Conservation (phyloP, 2,797 vertebrate genomes). For the Craterocephalus amniculus region DNA sequence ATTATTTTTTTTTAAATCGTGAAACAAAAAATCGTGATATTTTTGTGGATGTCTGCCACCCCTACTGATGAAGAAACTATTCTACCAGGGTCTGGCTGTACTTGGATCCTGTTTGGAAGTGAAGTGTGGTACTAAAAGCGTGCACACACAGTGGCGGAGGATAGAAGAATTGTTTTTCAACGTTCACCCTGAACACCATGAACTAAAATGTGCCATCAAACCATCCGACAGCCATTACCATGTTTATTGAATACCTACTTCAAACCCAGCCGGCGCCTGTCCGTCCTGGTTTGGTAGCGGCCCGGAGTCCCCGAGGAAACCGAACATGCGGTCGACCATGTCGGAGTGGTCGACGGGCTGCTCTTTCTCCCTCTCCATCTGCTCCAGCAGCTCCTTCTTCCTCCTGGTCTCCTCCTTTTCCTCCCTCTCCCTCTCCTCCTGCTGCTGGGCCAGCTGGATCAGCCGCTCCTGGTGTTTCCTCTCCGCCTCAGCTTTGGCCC, state of each 20-base stretch:
- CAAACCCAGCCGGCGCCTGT: constrained; percentile 90
- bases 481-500: constrained; percentile 90
- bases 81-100: too few species aligned
- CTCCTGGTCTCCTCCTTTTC: constrained; percentile 86
- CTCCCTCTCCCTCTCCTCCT: constrained; percentile 86
- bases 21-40: too few species aligned
- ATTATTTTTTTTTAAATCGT: too few species aligned
- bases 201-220: too few species aligned
- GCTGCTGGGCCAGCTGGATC: constrained; percentile 85
- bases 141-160: too few species aligned
- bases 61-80: too few species aligned
- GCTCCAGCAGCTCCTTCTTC: constrained; percentile 91
- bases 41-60: too few species aligned
- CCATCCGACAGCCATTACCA: too few species aligned
- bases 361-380: constrained; percentile 89
- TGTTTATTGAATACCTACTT: constrained; percentile 72
- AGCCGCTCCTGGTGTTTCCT: constrained; percentile 91
- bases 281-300: constrained; percentile 90
- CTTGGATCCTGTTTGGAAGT: too few species aligned
- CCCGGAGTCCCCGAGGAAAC: constrained; percentile 88
- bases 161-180: too few species aligned
- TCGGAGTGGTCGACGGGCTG: constrained; percentile 93
- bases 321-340: constrained; percentile 96
- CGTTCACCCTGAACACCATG: too few species aligned
- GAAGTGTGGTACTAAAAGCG: too few species aligned